These are phyloP conservation scores for Ophioderma brevispina DNA, from an alignment of 35 echinoderm and acorn worm genomes.

Conservation along the genomic window DNA sequence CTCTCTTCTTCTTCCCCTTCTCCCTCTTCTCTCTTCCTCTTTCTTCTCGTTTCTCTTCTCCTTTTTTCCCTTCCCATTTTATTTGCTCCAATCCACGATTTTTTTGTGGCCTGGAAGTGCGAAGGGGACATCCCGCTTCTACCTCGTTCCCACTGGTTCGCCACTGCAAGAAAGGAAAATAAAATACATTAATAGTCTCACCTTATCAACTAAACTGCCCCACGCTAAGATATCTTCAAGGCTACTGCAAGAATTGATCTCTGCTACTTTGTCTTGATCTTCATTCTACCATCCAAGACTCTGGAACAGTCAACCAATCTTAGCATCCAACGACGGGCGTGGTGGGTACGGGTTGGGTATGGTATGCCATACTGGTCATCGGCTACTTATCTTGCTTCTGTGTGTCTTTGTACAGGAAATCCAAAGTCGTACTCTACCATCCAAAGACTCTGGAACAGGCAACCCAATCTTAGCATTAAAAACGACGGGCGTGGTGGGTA, in stretches of 20 bases:
- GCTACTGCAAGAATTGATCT: constrained; percentile 28
- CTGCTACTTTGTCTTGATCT: background rate
- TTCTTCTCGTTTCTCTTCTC: too few relatives aligned
- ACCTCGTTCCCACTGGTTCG: too few relatives aligned
- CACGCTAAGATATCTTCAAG: constrained; percentile 44
- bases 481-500: background rate
- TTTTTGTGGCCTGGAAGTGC: too few relatives aligned
- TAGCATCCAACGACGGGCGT: background rate
- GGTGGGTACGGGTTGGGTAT: background rate
- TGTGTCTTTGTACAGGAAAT: background rate
- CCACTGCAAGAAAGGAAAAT: too few relatives aligned
- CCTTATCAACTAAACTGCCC: constrained; percentile 44
- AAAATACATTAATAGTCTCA: too few relatives aligned
- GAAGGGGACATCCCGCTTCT: too few relatives aligned
- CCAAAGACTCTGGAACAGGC: background rate
- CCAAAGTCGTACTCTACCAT: background rate
- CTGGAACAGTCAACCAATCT: background rate
- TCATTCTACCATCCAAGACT: background rate
- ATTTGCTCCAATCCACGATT: too few relatives aligned
- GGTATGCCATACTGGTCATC: background rate
- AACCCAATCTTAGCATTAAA: background rate
- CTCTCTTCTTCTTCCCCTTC: too few relatives aligned
- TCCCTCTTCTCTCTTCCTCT: too few relatives aligned
- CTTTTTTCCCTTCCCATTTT: too few relatives aligned
- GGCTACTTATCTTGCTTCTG: background rate